Base-by-base conservation (phyloP, 2,797 vertebrate genomes). In the Liparis tanakae region DNA sequence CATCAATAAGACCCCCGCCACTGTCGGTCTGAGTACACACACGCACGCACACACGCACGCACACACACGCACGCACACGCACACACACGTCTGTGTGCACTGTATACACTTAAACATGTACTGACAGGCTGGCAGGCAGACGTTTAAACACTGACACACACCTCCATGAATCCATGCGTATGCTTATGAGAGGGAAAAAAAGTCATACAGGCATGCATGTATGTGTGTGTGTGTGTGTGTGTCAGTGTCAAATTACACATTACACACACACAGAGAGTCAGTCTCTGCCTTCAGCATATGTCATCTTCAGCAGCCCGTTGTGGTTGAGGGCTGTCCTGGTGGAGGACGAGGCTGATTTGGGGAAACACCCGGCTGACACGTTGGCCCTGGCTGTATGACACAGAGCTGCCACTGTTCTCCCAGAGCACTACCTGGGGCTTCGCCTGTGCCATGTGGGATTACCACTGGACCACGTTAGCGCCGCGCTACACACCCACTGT, bases 401-500 rank as follows among this genome's bases (percentile, higher is more conserved):
- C 85, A 67, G 89, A 75, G n/a, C 91, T 71, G 73, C 85, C 88
- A 67, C 72, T 63, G 87, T 86, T 74, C 65, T 81, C 74, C 84
- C 18, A 76, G 84, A 90, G 89, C 46, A 78, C 80, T 86, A 86
- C 94, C 93, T 91, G 92, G 83, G 94, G 93, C 92, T 82, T 79
- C 80, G 86, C 81, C 85, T 37, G 13, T 91, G 94, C 91, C 89
- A 76, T 83, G 56, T 75, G 81, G 91, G 88, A 92, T 94, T 92
- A 92, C 82, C 74, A 74, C 80, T 60, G 80, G 81, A 88, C 85
- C 89, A 87, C 77, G 80, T 90, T 92, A 80, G 36, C 80, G 68
- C 87, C 62, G 20, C 87, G 68, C 58, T 53, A 56, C 81, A 79
- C 83, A 92, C 92, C 92, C 84, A 82, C 70, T 61, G 59, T 65